Evolutionary conservation across 2,113 vertebrate species (phyloP).

Genomic region (Todiramphus chloris): DNA sequence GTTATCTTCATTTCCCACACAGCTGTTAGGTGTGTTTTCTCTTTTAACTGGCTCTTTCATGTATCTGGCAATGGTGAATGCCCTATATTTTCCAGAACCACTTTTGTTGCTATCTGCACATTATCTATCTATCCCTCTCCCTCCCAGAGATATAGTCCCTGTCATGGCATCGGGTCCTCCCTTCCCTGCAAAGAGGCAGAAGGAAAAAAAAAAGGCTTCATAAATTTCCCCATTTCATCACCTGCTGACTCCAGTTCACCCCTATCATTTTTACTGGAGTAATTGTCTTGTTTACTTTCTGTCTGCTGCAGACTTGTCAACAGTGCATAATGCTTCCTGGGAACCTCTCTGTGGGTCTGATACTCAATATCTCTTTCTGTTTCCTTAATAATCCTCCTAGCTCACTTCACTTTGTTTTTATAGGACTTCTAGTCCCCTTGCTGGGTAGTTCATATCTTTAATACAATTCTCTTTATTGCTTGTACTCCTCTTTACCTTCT

Average conservation of each 20-base stretch:
- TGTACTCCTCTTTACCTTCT: conserved; percentile 42
- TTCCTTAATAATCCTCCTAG: conserved; percentile 56
- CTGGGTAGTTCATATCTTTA: conserved; percentile 54
- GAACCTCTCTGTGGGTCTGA: neutral
- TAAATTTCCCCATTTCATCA: conserved; percentile 41
- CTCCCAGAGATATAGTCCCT: neutral
- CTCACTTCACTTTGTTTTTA: conserved; percentile 22
- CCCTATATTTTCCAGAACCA: neutral
- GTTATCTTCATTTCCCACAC: neutral
- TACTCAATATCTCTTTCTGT: conserved; percentile 44
- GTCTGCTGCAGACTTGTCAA: neutral
- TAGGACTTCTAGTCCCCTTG: conserved; percentile 32
- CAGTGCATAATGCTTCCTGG: neutral
- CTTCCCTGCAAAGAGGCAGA: neutral
- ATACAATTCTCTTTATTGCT: conserved; percentile 61
- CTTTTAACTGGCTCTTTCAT: neutral
- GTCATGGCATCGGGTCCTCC: neutral
- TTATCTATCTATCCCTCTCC: neutral
- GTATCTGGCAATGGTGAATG: neutral
- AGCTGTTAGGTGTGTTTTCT: neutral
- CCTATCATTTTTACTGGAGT: conserved; percentile 9
- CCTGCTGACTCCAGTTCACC: neutral
- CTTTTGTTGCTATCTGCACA: neutral
- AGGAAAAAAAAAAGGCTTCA: neutral
- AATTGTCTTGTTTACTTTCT: neutral